Conservation (phyloP, 2,113 vertebrate species). For the Uria lomvia region DNA sequence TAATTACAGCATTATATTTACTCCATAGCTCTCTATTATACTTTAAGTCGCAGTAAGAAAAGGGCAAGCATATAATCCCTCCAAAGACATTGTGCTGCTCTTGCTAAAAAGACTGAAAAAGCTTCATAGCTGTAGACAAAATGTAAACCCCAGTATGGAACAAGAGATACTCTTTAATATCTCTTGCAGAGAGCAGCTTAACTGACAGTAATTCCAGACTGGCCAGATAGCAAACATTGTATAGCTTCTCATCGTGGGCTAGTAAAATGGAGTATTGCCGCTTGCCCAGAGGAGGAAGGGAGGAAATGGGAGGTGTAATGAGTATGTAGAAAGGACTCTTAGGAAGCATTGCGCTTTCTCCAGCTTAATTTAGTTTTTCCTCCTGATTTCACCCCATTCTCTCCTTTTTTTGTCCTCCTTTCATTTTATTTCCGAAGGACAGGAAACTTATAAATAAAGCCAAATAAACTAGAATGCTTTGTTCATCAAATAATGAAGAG, state of each 20-base stretch:
- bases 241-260: neutral
- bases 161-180: neutral
- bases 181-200: slow-evolving; percentile 2
- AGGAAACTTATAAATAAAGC: neutral
- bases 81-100: neutral
- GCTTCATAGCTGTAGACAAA: neutral
- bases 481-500: neutral
- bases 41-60: slow-evolving; percentile 1
- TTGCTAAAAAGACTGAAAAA: slow-evolving; percentile 17
- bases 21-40: neutral
- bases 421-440: neutral
- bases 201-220: slow-evolving; percentile 16
- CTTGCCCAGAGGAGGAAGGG: neutral
- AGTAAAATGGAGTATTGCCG: neutral
- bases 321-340: neutral
- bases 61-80: neutral
- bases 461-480: neutral
- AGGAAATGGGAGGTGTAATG: neutral
- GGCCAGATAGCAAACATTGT: neutral
- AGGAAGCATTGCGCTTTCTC: neutral
- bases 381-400: neutral
- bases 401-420: neutral
- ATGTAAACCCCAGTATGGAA: neutral
- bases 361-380: neutral
- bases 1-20: slow-evolving; percentile 50